Percentiles rank a stretch among this genome's conserved stretches.
Conservation (phyloP, 1,140 invertebrate species). For the Telenomus remus region DNA sequence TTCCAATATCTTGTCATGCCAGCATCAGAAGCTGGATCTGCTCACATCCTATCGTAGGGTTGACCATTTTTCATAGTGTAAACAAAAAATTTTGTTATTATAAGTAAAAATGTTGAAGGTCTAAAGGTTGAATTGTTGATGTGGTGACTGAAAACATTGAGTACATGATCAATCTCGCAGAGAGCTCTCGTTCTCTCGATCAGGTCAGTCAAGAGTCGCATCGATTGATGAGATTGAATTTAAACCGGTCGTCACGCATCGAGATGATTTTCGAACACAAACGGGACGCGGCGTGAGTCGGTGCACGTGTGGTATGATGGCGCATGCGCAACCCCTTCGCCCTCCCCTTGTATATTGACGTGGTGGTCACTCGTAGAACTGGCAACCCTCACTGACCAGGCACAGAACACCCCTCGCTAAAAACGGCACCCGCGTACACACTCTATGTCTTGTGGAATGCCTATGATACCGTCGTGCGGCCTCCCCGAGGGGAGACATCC, state of each 20-base stretch:
- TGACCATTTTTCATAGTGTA: no score
- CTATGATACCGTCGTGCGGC: conserved; percentile 68
- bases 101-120: neutral
- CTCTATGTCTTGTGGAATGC: conserved; percentile 72
- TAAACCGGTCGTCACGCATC: conserved; percentile 48
- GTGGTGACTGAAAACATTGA: conserved; percentile 7
- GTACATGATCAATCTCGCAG: conserved; percentile 48
- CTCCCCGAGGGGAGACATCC: conserved; percentile 35
- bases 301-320: conserved; percentile 25
- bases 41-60: no score
- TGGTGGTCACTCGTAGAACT: conserved; percentile 68
- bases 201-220: conserved; percentile 48
- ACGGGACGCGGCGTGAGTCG: conserved; percentile 60
- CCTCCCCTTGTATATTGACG: conserved; percentile 71
- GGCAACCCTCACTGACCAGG: conserved; percentile 67
- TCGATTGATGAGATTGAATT: conserved; percentile 53
- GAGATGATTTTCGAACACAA: conserved; percentile 55
- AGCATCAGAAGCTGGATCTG: no score
- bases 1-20: no score
- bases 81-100: no score
- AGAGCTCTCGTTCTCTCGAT: conserved; percentile 38
- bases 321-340: conserved; percentile 71
- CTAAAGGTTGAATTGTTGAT: neutral
- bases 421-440: conserved; percentile 63
- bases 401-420: conserved; percentile 59